phyloP scores from a whole-genome alignment of 2,113 vertebrate genomes.

The Ailuropoda melanoleuca region DNA sequence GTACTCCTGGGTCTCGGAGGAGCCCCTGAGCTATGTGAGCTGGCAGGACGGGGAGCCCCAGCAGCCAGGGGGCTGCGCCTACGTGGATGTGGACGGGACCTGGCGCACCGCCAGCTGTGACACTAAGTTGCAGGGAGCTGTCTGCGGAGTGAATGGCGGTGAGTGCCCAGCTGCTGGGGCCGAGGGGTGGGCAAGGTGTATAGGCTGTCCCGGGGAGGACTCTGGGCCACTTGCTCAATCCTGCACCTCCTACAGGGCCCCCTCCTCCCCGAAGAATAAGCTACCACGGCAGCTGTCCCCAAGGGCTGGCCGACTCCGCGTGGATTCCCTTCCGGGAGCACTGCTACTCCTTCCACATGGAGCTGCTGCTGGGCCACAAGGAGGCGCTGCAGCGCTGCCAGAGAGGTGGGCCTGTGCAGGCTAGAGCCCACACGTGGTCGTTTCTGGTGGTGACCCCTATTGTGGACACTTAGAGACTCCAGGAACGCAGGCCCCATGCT shows the following conservation, averaged over 20 bases:
- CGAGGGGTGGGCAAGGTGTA: fast-evolving
- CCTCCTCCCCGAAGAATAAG: slow-evolving; percentile 84
- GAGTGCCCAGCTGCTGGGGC: not conserved
- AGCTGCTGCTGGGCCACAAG: slow-evolving; percentile 89
- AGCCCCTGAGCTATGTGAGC: slow-evolving; percentile 88
- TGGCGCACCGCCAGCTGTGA: slow-evolving; percentile 91
- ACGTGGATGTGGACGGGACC: slow-evolving; percentile 89
- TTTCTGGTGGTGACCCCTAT: not conserved
- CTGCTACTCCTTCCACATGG: slow-evolving; percentile 97
- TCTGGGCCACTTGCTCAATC: not conserved
- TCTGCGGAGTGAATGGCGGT: slow-evolving; percentile 90
- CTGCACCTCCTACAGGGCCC: slow-evolving; percentile 72
- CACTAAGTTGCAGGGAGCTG: slow-evolving; percentile 90
- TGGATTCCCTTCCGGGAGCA: slow-evolving; percentile 96
- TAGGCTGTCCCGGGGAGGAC: not conserved
- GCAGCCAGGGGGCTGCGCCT: slow-evolving; percentile 89
- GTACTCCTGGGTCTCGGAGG: slow-evolving; percentile 92
- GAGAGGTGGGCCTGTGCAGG: slow-evolving; percentile 84
- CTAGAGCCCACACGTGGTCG: fast-evolving
- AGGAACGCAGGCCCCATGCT: not conserved
- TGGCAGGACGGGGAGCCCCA: slow-evolving; percentile 94
- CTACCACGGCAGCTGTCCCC: slow-evolving; percentile 91
- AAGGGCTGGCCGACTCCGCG: slow-evolving; percentile 87
- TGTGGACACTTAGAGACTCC: not conserved
- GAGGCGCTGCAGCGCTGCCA: slow-evolving; percentile 91